Evolutionary conservation across 1,140 invertebrate species (phyloP).

Genomic region (Condylostylus longicornis): DNA sequence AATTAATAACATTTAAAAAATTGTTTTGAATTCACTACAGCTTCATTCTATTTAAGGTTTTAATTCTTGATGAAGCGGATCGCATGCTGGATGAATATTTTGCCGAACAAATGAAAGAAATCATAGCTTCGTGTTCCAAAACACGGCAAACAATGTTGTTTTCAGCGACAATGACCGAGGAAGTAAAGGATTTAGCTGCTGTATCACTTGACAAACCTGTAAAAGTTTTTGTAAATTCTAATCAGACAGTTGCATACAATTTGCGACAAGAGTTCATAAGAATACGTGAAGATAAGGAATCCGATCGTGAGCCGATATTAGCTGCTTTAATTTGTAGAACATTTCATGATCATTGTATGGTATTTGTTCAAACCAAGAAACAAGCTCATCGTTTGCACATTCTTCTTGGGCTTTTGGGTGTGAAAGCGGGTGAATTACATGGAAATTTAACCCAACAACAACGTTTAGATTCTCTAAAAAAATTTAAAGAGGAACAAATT

Average conservation of each 20-base stretch:
- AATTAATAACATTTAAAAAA: too few species aligned
- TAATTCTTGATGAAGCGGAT: conserved; percentile 32
- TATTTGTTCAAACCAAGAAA: conserved; percentile 93
- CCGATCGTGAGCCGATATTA: conserved; percentile 80
- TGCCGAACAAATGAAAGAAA: conserved; percentile 95
- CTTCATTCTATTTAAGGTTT: conserved; percentile 14
- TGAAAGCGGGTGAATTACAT: conserved; percentile 83
- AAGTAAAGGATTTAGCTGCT: conserved; percentile 83
- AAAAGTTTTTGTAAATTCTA: conserved; percentile 88
- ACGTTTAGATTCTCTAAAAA: conserved; percentile 72
- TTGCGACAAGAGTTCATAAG: conserved; percentile 92
- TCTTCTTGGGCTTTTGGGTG: conserved; percentile 71
- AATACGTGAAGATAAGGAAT: conserved; percentile 62
- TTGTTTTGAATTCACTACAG: too few species aligned
- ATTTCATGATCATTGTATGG: conserved; percentile 82
- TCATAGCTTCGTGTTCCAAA: conserved; percentile 74
- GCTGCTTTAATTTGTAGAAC: conserved; percentile 81
- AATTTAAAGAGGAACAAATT: conserved; percentile 76
- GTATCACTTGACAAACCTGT: conserved; percentile 85
- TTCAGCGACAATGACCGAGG: conserved; percentile 97
- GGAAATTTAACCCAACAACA: conserved; percentile 88
- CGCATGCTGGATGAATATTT: conserved; percentile 97
- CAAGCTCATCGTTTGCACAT: conserved; percentile 87
- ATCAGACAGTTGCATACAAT: conserved; percentile 89
- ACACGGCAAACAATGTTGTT: conserved; percentile 96